phyloP scores from a whole-genome alignment of 1,140 invertebrate genomes.

The Cherax destructor region DNA sequence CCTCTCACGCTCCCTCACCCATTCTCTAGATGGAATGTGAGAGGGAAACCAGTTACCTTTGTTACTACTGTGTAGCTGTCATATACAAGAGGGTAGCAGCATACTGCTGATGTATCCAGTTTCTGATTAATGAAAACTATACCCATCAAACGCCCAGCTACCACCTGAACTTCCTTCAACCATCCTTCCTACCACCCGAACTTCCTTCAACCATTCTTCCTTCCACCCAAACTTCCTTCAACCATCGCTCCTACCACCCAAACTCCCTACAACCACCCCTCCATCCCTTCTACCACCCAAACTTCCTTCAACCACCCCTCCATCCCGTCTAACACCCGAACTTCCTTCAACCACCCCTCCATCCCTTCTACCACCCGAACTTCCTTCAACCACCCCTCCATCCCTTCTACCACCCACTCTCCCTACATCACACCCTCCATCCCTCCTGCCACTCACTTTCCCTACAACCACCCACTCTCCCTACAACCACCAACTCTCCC shows the following conservation, averaged over 20 bases:
- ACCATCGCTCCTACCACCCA: not conserved
- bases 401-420: not conserved
- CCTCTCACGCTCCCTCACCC: not conserved
- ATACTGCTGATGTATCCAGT: too few species aligned
- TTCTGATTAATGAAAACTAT: too few species aligned
- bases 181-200: not conserved
- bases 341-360: not conserved
- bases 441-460: not conserved
- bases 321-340: not conserved
- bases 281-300: not conserved
- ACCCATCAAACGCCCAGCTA: too few species aligned
- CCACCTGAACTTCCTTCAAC: too few species aligned
- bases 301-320: not conserved
- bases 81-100: too few species aligned
- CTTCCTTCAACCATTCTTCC: not conserved
- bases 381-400: not conserved
- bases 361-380: not conserved
- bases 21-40: too few species aligned
- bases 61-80: too few species aligned
- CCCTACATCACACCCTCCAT: not conserved
- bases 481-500: too few species aligned
- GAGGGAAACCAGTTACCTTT: too few species aligned
- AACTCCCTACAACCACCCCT: not conserved
- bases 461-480: too few species aligned
- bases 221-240: not conserved